Evolutionary conservation across 2,797 vertebrate genomes (phyloP), one percentile per base, ranked within the genome.

Genomic region (Oceanodroma leucorhoa): DNA sequence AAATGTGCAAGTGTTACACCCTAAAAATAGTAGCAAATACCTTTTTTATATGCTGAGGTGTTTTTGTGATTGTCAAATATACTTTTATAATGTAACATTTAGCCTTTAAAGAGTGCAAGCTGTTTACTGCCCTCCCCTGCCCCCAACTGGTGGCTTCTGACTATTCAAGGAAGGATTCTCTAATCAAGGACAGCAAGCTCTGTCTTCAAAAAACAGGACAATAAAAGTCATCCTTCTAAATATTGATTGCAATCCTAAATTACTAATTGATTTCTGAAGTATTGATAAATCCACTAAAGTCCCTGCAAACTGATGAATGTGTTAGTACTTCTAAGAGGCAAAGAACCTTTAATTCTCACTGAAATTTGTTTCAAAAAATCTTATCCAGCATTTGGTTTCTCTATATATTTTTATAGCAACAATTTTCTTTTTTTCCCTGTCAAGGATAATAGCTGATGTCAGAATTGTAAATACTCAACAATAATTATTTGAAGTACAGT

Each of bases 401-500:
- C 58, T 53, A 1, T 75, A 2, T 60, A 55, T 93, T 87, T 83
- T 90, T 75, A 46, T 24, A 83, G 36, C 29, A 78, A 67, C 5
- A 11, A 27, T 60, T 72, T 80, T 76, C 34, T 80, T 83, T 69
- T 80, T 61, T 24, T 10, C 45, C 58, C 64, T 48, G 29, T 87
- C 53, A 76, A 84, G 38, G 50, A 50, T 89, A 95, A 94, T 65
- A 82, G 66, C 62, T 89, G 75, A 79, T 82, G 71, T 76, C 75
- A 79, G 75, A 87, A 76, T 41, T 92, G 75, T 79, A 95, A 92
- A 82, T 90, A 92, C 29, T 91, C 50, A 46, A 43, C 57, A 87
- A n/a, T 82, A 75, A 78, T 89, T 76, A 62, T 75, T 85, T 87
- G 38, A 82, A 84, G 58, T 87, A 53, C 46, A 46, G 79, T 90